A percentile compares a stretch with the other conserved stretches of the same genome.
Conservation (phyloP, 1,140 invertebrate species). For the Neodiprion fabricii region DNA sequence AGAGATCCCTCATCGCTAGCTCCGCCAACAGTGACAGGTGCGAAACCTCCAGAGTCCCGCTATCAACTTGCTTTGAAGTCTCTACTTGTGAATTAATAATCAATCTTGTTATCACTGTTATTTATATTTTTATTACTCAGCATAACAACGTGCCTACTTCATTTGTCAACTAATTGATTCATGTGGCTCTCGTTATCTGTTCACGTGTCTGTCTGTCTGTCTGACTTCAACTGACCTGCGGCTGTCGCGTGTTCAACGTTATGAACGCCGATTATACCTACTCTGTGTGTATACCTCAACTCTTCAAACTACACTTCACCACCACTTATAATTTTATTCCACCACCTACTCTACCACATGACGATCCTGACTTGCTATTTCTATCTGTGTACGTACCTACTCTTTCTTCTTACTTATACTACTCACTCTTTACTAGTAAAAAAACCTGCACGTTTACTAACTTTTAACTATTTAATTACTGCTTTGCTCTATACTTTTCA, state of each 20-base stretch:
- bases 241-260: not conserved
- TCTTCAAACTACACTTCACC: not conserved
- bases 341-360: no score
- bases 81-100: conserved; percentile 27
- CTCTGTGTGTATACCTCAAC: not conserved
- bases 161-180: conserved; percentile 13
- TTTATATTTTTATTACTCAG: conserved; percentile 5
- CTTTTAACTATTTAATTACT: no score
- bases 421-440: no score
- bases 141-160: not conserved
- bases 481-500: no score
- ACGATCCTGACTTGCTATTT: no score
- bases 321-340: not conserved
- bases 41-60: conserved; percentile 35
- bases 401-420: no score
- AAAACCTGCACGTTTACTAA: no score
- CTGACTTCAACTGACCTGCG: conserved; percentile 9
- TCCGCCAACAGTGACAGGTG: conserved; percentile 38
- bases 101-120: not conserved
- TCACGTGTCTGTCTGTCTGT: conserved; percentile 15
- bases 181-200: not conserved
- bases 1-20: conserved; percentile 39
- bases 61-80: conserved; percentile 18
- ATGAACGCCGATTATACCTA: not conserved
- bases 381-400: no score